phyloP scores from a whole-genome alignment of 1,140 invertebrate genomes.

The Cyphomyrmex costatus region DNA sequence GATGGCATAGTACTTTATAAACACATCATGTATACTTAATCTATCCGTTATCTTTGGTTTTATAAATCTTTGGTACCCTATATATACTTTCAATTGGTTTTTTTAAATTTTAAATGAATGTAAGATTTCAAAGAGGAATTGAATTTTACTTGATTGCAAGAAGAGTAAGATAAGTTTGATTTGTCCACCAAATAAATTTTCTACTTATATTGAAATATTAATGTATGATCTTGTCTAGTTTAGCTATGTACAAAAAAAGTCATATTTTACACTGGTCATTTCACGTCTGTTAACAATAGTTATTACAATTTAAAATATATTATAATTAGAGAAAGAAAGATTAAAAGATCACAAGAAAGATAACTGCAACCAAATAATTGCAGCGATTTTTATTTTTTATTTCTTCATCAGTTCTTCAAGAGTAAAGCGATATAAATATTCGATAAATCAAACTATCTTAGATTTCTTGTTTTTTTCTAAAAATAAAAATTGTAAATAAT shows the following conservation, averaged over 20 bases:
- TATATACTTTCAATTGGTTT: not conserved
- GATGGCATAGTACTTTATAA: constrained; percentile 37
- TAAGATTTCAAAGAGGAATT: constrained; percentile 11
- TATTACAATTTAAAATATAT: not conserved
- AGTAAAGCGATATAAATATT: not conserved
- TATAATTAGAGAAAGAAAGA: not conserved
- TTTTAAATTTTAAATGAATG: not conserved
- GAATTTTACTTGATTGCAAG: not conserved
- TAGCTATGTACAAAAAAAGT: not conserved
- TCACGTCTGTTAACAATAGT: not conserved
- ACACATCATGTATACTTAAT: constrained; percentile 21
- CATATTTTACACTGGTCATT: not conserved
- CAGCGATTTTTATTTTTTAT: not conserved
- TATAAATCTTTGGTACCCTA: not conserved
- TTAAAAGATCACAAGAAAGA: not conserved
- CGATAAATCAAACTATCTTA: not conserved
- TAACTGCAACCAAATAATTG: not conserved
- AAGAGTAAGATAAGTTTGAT: not conserved
- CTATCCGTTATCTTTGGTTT: not conserved
- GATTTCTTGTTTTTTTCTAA: not conserved
- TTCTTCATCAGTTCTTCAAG: not conserved
- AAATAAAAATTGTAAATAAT: constrained; percentile 10
- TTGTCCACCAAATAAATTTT: not conserved
- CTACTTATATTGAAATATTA: not conserved
- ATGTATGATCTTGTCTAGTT: not conserved